Evolutionary conservation across 2,113 vertebrate genomes (phyloP).

Genomic region (Amphilophus citrinellus): DNA sequence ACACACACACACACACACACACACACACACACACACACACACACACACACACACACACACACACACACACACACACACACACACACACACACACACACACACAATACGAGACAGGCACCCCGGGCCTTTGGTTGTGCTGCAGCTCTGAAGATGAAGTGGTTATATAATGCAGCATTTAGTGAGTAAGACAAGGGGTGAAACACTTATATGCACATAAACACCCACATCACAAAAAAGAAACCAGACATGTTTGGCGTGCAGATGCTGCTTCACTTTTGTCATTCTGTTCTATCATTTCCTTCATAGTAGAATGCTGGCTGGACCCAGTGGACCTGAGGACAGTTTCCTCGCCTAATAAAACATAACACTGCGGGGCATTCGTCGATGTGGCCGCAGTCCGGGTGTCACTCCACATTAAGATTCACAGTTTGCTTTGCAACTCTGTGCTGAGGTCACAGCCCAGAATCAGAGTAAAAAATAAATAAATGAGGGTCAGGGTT

Average conservation of each 20-base stretch:
- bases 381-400: neutral
- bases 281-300: neutral
- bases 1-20: neutral
- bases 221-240: neutral
- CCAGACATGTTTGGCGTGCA: neutral
- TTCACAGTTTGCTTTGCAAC: neutral
- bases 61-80: neutral
- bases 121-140: conserved; percentile 14
- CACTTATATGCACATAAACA: neutral
- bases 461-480: neutral
- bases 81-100: too few relatives aligned
- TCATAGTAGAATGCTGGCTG: neutral
- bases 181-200: conserved; percentile 15
- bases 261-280: neutral
- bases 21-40: neutral
- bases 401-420: neutral
- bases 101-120: neutral
- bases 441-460: neutral
- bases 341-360: neutral
- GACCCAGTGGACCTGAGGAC: neutral
- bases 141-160: conserved; percentile 34
- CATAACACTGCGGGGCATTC: neutral
- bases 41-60: too few relatives aligned
- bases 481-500: too few relatives aligned
- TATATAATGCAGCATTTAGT: conserved; percentile 37